Base-by-base conservation (phyloP, 1,140 invertebrate genomes). In the Drosophila pallidifrons region DNA sequence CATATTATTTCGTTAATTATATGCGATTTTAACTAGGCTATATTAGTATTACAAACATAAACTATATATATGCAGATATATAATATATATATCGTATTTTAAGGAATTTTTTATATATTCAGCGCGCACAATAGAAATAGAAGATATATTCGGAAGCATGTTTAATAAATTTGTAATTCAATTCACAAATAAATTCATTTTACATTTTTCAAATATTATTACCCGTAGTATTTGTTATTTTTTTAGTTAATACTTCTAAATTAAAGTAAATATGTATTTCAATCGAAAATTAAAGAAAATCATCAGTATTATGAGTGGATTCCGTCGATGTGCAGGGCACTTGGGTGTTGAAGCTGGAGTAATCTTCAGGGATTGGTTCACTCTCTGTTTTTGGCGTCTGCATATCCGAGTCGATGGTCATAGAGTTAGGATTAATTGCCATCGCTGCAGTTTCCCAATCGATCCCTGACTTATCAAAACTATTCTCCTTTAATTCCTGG, bases 81-180 rank as follows among this genome's bases (percentile, higher is more conserved):
- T 32, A 32, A 5, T 32, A 32, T 32, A 32, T 32, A 32, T 32
- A 32, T 67, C 38, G 61, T 73, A 58, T 73, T 73, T 43, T 77
- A 81, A 70, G 49, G 15, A 61, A 41, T 38, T 79, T 83, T 83
- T 79, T 83, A 83, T 76, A 76, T 83, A 83, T 73, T 69, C 60
- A 55, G 16, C 60, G 38, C 65, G 41, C 64, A 73, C 69, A 72
- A 66, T 25, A 25, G 20, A 25, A 25, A 25, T 25, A 25, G 20
- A 10, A 11, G 6, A 38, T 28, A 46, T 60, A 68, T 54, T 72
- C 47, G n/a, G 4, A 46, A 16, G 54, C 28, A 74, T 55, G 55
- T 46, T 54, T 60, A 52, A 60, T 38, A 68, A 59, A 59, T 59
- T 49, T 38, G 25, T 66, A 49, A 66, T 65, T 54, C 15, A 70